Percentiles rank a stretch among this genome's conserved stretches.
Conservation (phyloP, 92 coral and sea anemone genomes). For the Virgularia gustaviana region DNA sequence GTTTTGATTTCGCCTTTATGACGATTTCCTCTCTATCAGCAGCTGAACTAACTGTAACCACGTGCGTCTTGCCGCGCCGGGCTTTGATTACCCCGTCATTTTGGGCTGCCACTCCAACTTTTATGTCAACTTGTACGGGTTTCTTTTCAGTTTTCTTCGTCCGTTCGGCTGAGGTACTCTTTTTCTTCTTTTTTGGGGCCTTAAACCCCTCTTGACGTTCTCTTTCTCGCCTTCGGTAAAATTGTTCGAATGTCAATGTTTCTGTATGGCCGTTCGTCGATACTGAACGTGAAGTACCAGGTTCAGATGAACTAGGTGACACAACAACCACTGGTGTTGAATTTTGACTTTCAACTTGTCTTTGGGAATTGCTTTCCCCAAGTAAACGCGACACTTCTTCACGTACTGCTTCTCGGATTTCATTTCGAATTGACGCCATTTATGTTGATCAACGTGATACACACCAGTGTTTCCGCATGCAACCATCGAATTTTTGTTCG, state of each 20-base stretch:
- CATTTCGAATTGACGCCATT: neutral
- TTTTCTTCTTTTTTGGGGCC: slow-evolving; percentile 29
- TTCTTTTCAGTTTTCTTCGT: slow-evolving; percentile 6
- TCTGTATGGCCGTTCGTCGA: slow-evolving; percentile 16
- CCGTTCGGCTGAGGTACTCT: neutral
- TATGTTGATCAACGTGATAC: neutral
- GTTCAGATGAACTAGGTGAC: neutral
- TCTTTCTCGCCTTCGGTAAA: slow-evolving; percentile 47
- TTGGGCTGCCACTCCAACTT: slow-evolving; percentile 57
- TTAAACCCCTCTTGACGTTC: slow-evolving; percentile 34
- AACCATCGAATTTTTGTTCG: too few relatives aligned
- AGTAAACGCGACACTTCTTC: too few relatives aligned
- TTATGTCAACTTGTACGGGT: slow-evolving; percentile 56
- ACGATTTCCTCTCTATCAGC: slow-evolving; percentile 54
- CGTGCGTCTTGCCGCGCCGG: slow-evolving; percentile 62
- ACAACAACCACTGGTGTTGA: too few relatives aligned
- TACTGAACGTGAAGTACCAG: too few relatives aligned
- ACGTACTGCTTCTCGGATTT: slow-evolving; percentile 5
- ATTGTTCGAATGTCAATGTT: slow-evolving; percentile 53
- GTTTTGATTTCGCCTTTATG: slow-evolving; percentile 52
- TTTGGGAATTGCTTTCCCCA: too few relatives aligned
- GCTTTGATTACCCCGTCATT: slow-evolving; percentile 59
- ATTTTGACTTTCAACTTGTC: too few relatives aligned
- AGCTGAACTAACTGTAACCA: slow-evolving; percentile 43
- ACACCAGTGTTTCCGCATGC: too few relatives aligned